Conservation (phyloP, 2,888 invertebrate genomes). For the Schrankia costaestrigalis region DNA sequence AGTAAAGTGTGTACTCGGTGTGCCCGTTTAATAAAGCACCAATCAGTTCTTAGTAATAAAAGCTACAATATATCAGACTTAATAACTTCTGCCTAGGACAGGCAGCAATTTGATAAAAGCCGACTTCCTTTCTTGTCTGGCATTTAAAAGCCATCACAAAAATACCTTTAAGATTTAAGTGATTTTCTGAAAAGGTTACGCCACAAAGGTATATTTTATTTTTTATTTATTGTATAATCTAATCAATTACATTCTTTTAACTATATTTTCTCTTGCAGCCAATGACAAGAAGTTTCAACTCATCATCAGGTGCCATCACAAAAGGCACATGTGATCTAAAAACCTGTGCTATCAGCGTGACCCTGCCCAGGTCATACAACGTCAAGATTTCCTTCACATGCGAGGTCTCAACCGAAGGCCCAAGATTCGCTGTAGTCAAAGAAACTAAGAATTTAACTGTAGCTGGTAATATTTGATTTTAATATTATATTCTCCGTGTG, state of each 20-base stretch:
- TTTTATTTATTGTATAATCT: too few relatives aligned
- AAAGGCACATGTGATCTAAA: conserved; percentile 54
- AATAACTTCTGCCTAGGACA: too few relatives aligned
- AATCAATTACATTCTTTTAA: background rate
- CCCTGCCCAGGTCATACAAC: conserved; percentile 58
- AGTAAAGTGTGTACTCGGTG: too few relatives aligned
- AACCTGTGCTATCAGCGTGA: conserved; percentile 61
- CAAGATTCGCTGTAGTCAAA: conserved; percentile 70
- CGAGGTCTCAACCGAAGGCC: conserved; percentile 71
- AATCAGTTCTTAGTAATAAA: too few relatives aligned
- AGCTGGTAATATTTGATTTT: conserved; percentile 49
- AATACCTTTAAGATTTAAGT: too few relatives aligned
- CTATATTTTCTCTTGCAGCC: conserved; percentile 43
- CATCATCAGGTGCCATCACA: conserved; percentile 50
- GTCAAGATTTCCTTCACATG: conserved; percentile 64
- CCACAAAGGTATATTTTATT: too few relatives aligned
- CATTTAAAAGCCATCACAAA: too few relatives aligned
- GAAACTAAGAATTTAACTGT: conserved; percentile 68
- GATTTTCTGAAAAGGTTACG: too few relatives aligned
- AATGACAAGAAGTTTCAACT: conserved; percentile 64
- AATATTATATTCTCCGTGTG: background rate
- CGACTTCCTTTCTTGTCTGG: too few relatives aligned
- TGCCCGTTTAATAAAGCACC: too few relatives aligned
- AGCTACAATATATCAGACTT: too few relatives aligned
- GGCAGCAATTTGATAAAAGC: too few relatives aligned